Evolutionary conservation across 2,797 vertebrate species (phyloP), one percentile per base, ranked within the genome.

Genomic region (Sebastolobus altivelis): DNA sequence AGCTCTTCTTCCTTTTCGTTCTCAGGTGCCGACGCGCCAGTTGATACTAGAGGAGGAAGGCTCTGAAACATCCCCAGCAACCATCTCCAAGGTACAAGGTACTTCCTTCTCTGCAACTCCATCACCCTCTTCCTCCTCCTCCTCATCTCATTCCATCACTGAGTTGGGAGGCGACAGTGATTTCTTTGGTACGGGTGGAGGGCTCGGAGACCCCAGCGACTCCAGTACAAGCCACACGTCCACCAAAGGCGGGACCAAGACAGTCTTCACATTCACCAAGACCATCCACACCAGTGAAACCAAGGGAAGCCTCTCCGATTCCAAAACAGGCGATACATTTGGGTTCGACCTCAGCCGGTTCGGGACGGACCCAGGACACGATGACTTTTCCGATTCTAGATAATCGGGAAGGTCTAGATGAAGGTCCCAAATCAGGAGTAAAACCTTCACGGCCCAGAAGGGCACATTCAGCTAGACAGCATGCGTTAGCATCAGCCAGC

Each of bases 401-500:
- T 46, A 18, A 46, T 46, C 43, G 43, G 6, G 43, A 46, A 46
- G 43, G 43, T 46, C 82, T 94, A 87, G 95, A 95, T 93, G 94
- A 92, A 98, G 98, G 98, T 99, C 98, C 92, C 80, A 0, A 82
- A 76, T 58, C 88, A 49, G 75, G 88, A 91, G 43, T 92, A 74
- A 85, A 61, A 69, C 37, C 33, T 55, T 8, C 16, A 22, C 31
- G 56, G 20, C 25, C 49, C 22, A 73, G 16, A 54, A 13, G 4
- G 29, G 10, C 40, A 12, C 22, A 9, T 12, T 63, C 59, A 87
- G 84, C 87, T 89, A 89, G 90, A 35, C 4, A 55, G 71, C 65
- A 16, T 33, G 54, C 22, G 22, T 86, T 81, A 84, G 83, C 73
- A 68, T 67, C 33, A 77, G 65, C 81, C 87, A 91, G 82, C 55